phyloP scores from a whole-genome alignment of 2,113 vertebrate species.

The Sturnira hondurensis region DNA sequence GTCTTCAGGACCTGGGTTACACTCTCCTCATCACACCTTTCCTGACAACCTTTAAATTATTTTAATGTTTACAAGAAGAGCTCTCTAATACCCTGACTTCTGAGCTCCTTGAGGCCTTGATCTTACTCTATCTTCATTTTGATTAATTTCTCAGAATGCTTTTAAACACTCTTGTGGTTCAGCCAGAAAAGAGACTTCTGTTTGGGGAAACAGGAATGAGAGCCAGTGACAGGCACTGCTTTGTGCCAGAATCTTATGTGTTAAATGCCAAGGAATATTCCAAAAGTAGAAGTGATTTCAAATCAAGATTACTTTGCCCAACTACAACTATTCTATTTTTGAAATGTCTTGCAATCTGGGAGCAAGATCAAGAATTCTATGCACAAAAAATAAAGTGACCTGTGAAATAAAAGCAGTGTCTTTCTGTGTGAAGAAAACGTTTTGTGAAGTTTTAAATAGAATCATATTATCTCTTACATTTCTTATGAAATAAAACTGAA shows the following conservation, averaged over 20 bases:
- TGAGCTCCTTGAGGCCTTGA: neutral
- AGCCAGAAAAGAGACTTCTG: neutral
- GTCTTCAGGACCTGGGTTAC: neutral
- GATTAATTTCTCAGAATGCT: neutral
- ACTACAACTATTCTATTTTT: neutral
- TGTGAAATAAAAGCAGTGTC: neutral
- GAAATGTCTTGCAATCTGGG: neutral
- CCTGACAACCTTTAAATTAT: constrained; percentile 12
- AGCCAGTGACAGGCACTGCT: neutral
- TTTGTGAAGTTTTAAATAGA: neutral
- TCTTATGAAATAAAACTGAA: neutral
- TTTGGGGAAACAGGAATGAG: neutral
- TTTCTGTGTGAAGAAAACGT: neutral
- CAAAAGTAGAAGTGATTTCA: constrained; percentile 15
- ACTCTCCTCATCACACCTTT: neutral
- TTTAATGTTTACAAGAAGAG: neutral
- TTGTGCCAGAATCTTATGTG: neutral
- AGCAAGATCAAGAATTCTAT: neutral
- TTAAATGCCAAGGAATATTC: neutral
- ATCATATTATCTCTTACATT: neutral
- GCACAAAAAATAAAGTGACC: neutral
- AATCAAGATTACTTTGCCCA: neutral
- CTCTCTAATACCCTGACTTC: neutral
- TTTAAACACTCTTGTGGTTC: neutral
- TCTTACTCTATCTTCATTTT: neutral